Conservation (phyloP, 2,797 vertebrate species). For the Muscicapa striata region DNA sequence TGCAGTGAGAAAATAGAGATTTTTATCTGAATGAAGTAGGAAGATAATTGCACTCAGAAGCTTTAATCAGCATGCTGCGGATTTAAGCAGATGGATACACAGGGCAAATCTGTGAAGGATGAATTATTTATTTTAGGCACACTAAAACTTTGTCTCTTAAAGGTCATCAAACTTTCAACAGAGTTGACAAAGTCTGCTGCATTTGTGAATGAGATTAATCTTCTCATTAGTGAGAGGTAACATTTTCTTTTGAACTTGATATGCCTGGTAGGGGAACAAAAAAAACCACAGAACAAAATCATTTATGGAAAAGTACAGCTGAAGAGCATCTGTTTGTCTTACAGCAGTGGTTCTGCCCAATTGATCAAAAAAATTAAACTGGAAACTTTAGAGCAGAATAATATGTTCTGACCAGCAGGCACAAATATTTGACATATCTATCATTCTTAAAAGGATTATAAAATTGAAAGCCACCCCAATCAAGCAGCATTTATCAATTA, state of each 20-base stretch:
- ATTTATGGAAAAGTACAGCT: conserved; percentile 67
- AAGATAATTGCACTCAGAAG: conserved; percentile 35
- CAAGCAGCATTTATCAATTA: neutral
- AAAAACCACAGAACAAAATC: conserved; percentile 42
- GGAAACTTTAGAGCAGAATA: conserved; percentile 13
- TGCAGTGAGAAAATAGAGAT: conserved; percentile 32
- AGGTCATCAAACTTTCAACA: conserved; percentile 74
- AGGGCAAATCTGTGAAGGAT: conserved; percentile 46
- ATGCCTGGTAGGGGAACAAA: conserved; percentile 70
- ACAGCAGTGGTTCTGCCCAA: conserved; percentile 44
- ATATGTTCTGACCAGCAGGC: neutral
- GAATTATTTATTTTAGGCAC: conserved; percentile 70
- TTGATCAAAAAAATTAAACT: conserved; percentile 27
- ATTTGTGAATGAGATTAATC: conserved; percentile 70
- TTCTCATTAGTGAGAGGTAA: conserved; percentile 74
- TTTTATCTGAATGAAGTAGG: conserved; percentile 17
- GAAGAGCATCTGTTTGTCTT: conserved; percentile 68
- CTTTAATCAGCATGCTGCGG: conserved; percentile 52
- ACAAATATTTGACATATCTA: neutral
- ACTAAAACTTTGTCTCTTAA: conserved; percentile 60
- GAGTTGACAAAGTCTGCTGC: conserved; percentile 55
- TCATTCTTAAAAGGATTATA: conserved; percentile 15
- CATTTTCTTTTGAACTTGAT: conserved; percentile 76
- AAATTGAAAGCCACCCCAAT: neutral
- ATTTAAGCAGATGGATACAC: conserved; percentile 55